These are phyloP conservation scores for Phalanger gymnotis DNA, from an alignment of 2,797 vertebrate genomes.

Conservation along the genomic window DNA sequence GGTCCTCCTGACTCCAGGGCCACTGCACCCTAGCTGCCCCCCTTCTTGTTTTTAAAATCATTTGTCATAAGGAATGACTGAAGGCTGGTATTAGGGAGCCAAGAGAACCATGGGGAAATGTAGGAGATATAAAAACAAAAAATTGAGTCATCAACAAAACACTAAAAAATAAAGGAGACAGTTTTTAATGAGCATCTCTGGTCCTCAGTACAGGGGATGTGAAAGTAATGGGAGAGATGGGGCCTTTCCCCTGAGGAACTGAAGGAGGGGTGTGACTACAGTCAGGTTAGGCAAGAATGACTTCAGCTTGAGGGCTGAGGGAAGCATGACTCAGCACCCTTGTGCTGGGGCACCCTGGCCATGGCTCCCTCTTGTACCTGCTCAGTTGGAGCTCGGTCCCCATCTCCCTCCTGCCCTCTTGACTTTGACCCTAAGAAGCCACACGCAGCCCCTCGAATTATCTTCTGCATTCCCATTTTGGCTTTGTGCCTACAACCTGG, in stretches of 20 bases:
- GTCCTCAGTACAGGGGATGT: background rate
- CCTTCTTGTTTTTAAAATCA: background rate
- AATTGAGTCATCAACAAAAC: background rate
- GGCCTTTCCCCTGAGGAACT: background rate
- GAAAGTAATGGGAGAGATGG: background rate
- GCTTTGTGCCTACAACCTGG: background rate
- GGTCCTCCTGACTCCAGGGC: too few relatives aligned
- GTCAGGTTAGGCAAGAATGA: background rate
- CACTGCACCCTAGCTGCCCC: too few relatives aligned
- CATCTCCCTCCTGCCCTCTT: background rate
- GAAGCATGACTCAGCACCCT: background rate
- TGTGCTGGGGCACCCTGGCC: background rate
- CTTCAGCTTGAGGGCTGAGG: background rate
- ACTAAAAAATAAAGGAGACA: background rate
- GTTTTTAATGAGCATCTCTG: background rate
- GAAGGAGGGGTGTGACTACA: background rate
- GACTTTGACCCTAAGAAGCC: background rate
- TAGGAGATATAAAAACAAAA: background rate
- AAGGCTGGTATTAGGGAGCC: background rate
- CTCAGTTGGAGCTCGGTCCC: background rate
- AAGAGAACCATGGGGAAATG: background rate
- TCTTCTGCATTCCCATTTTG: background rate
- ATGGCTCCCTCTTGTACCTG: background rate
- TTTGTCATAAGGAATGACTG: background rate
- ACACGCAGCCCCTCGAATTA: background rate